phyloP scores from a whole-genome alignment of 2,888 invertebrate species.

The Sinopyrophorus schimmeli region DNA sequence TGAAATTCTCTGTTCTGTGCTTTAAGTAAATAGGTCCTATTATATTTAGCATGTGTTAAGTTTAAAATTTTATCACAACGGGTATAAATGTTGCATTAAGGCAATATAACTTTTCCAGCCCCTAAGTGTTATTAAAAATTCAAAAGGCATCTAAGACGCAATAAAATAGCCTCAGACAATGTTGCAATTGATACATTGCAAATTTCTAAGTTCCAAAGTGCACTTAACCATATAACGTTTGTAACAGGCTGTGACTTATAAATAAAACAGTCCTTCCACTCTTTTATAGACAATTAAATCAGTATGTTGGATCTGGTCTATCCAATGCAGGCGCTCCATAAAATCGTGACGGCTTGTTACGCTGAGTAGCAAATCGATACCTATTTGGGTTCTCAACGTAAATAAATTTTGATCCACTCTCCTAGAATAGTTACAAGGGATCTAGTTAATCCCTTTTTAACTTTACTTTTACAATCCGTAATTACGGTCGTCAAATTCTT shows the following conservation, averaged over 20 bases:
- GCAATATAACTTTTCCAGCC: too few species aligned
- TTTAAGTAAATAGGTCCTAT: too few species aligned
- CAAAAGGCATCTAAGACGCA: too few species aligned
- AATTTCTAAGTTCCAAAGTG: constrained; percentile 14
- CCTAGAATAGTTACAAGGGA: constrained; percentile 10
- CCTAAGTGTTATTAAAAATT: too few species aligned
- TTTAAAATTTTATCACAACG: too few species aligned
- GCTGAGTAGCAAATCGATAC: constrained; percentile 30
- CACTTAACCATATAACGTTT: constrained; percentile 21
- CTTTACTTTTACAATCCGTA: too few species aligned
- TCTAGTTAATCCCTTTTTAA: too few species aligned
- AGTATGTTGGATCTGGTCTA: constrained; percentile 27
- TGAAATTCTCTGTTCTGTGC: too few species aligned
- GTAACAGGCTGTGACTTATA: constrained; percentile 25
- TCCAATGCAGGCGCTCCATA: constrained; percentile 31
- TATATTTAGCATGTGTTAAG: too few species aligned
- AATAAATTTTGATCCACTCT: constrained; percentile 19
- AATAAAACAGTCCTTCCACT: constrained; percentile 28
- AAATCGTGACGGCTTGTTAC: constrained; percentile 34
- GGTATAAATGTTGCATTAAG: too few species aligned
- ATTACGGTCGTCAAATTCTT: too few species aligned
- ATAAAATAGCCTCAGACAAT: constrained; percentile 3
- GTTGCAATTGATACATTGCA: constrained; percentile 18
- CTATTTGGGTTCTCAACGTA: constrained; percentile 17
- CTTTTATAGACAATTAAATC: constrained; percentile 35